Evolutionary conservation across 2,797 vertebrate species (phyloP).

Genomic region (Sebastes alutus): DNA sequence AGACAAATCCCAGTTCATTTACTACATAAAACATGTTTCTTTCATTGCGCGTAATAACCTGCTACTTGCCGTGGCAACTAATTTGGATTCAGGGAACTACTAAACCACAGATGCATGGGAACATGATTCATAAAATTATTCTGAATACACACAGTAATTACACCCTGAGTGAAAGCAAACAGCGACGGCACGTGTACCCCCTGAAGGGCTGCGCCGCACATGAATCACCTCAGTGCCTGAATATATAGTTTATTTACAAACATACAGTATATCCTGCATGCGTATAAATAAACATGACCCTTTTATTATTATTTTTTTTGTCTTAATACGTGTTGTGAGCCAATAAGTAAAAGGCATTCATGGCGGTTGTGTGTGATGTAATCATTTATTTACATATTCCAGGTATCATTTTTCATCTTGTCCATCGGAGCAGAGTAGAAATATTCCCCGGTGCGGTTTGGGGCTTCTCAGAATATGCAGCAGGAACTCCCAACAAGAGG

Average conservation of each 20-base stretch:
- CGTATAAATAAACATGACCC: conserved; percentile 29
- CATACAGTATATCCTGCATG: conserved; percentile 2
- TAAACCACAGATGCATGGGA: conserved; percentile 24
- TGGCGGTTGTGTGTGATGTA: conserved; percentile 51
- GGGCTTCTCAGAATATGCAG: conserved; percentile 46
- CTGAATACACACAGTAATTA: conserved; percentile 43
- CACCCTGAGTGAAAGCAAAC: conserved; percentile 44
- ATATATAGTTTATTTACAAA: conserved; percentile 51
- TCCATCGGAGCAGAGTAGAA: conserved; percentile 57
- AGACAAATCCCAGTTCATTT: conserved; percentile 2
- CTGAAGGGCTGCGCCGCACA: conserved; percentile 1
- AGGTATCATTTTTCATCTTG: conserved; percentile 73
- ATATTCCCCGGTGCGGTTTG: conserved; percentile 54
- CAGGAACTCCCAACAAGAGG: conserved; percentile 63
- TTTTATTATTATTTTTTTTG: conserved; percentile 33
- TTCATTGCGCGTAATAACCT: neutral
- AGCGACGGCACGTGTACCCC: neutral
- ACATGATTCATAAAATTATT: conserved; percentile 45
- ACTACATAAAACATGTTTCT: neutral
- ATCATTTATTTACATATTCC: conserved; percentile 71
- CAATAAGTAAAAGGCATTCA: conserved; percentile 20
- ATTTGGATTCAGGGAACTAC: conserved; percentile 22
- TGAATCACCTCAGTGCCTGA: conserved; percentile 17
- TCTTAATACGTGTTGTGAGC: neutral
- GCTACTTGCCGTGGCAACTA: neutral